phyloP scores from a whole-genome alignment of 2,797 vertebrate species.

The Epinephelus malabaricus region DNA sequence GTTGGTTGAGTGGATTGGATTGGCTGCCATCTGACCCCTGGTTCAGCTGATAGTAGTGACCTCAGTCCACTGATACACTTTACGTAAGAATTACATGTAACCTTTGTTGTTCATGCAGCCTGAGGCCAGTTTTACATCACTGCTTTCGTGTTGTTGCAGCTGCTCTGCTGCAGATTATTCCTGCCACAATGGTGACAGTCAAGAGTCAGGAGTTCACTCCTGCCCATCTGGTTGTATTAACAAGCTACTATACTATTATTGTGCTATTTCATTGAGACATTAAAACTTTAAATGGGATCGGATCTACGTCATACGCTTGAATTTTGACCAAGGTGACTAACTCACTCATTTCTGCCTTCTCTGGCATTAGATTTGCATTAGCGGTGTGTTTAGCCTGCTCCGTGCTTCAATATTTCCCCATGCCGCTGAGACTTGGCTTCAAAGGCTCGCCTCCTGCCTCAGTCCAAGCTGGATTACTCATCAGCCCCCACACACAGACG shows the following conservation, averaged over 20 bases:
- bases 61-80: slow-evolving; percentile 40
- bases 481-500: slow-evolving; percentile 58
- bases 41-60: slow-evolving; percentile 40
- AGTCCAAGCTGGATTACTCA: slow-evolving; percentile 74
- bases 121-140: slow-evolving; percentile 45
- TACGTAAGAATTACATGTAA: slow-evolving; percentile 49
- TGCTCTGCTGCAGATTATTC: slow-evolving; percentile 25
- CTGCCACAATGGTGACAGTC: slow-evolving; percentile 27
- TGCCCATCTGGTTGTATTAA: slow-evolving; percentile 21
- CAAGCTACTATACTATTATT: neutral
- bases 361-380: slow-evolving; percentile 39
- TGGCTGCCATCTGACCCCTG: slow-evolving; percentile 37
- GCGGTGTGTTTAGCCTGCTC: slow-evolving; percentile 24
- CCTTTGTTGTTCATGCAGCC: slow-evolving; percentile 48
- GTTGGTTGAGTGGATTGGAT: slow-evolving; percentile 15
- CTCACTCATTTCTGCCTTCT: slow-evolving; percentile 1
- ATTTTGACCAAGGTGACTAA: slow-evolving; percentile 16
- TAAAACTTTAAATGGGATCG: slow-evolving; percentile 26
- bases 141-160: slow-evolving; percentile 25
- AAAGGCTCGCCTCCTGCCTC: slow-evolving; percentile 58
- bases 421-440: slow-evolving; percentile 45
- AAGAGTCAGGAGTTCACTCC: slow-evolving; percentile 17
- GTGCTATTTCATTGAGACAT: slow-evolving; percentile 12
- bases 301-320: neutral
- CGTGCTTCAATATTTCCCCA: slow-evolving; percentile 49